Conservation (phyloP, 1,140 invertebrate species). For the Heliconius hermathena region DNA sequence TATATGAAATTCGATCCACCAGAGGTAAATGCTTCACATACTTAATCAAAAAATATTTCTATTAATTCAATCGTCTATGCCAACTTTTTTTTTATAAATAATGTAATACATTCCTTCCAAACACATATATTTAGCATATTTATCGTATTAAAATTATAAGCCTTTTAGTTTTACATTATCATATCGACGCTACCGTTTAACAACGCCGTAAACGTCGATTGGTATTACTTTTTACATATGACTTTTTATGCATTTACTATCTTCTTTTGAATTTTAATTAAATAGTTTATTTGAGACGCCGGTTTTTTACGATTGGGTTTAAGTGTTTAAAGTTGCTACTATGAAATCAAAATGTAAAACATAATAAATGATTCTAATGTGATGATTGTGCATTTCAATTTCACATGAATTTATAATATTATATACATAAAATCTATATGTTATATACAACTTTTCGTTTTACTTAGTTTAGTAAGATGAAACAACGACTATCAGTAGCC, state of each 20-base stretch:
- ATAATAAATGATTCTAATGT: background rate
- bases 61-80: background rate
- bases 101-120: background rate
- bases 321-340: background rate
- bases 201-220: background rate
- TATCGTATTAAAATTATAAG: background rate
- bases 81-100: background rate
- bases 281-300: background rate
- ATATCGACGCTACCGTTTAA: slow-evolving; percentile 1
- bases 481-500: too few species aligned
- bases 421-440: too few species aligned
- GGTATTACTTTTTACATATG: background rate
- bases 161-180: background rate
- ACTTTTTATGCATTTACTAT: background rate
- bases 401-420: too few species aligned
- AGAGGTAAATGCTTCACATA: background rate
- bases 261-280: background rate
- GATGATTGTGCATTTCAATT: too few species aligned
- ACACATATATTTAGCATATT: background rate
- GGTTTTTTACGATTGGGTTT: background rate
- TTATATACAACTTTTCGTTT: too few species aligned
- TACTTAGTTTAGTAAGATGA: too few species aligned
- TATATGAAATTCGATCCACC: background rate
- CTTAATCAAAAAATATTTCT: background rate
- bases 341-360: background rate